Conservation (phyloP, 2,888 invertebrate species). For the Scaptomyza polygonia region DNA sequence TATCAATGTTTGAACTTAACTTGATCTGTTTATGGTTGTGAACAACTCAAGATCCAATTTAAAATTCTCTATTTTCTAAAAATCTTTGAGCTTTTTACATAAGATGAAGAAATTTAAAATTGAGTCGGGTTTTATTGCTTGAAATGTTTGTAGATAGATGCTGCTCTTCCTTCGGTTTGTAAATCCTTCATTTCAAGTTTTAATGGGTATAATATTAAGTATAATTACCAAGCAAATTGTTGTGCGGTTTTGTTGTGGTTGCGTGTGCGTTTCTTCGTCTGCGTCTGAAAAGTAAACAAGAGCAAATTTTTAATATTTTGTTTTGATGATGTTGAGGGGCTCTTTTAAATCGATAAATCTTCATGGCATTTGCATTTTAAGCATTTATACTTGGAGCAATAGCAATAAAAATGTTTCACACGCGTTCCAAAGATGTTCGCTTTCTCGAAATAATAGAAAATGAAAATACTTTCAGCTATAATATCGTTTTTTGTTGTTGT, state of each 20-base stretch:
- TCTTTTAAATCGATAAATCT: conserved; percentile 36
- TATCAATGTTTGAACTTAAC: not conserved
- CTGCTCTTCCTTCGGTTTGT: not conserved
- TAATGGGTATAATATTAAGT: conserved; percentile 7
- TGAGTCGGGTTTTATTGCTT: too few relatives aligned
- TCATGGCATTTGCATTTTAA: conserved; percentile 41
- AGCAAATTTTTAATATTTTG: conserved; percentile 38
- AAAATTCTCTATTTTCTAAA: not conserved
- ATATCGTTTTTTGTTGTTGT: not conserved
- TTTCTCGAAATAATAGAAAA: conserved; percentile 58
- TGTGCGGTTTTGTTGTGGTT: conserved; percentile 32
- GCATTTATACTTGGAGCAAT: conserved; percentile 15
- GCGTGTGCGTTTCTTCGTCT: conserved; percentile 19
- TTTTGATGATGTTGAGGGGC: conserved; percentile 23
- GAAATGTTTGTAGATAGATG: not conserved
- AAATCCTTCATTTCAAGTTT: not conserved
- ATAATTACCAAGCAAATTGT: conserved; percentile 46
- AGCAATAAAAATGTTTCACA: conserved; percentile 62
- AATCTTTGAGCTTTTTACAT: not conserved
- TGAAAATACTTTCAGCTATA: conserved; percentile 46
- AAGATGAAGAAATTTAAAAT: too few relatives aligned
- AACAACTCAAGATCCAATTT: not conserved
- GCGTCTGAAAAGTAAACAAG: conserved; percentile 39
- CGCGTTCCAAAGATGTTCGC: conserved; percentile 51
- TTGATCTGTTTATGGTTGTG: too few relatives aligned